phyloP scores from a whole-genome alignment of 2,113 vertebrate species.

The Semicossyphus pulcher region DNA sequence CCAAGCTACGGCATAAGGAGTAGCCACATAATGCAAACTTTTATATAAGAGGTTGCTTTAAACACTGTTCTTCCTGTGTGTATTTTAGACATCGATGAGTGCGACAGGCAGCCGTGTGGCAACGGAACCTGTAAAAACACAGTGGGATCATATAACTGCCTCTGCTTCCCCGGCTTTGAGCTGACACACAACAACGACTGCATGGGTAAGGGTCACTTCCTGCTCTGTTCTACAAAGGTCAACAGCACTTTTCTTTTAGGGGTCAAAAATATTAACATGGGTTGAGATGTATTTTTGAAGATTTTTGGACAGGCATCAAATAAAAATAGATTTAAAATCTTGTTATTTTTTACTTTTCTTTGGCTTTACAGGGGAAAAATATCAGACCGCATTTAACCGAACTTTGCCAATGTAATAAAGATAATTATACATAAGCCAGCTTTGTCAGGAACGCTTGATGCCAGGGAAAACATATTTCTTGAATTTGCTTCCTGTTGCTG shows the following conservation, averaged over 20 bases:
- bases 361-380: not conserved
- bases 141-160: slow-evolving; percentile 94
- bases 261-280: no score
- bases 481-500: not conserved
- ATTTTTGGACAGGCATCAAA: not conserved
- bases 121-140: slow-evolving; percentile 96
- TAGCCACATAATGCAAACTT: not conserved
- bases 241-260: slow-evolving; percentile 14
- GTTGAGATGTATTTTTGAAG: no score
- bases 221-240: slow-evolving; percentile 12
- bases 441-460: not conserved
- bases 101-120: slow-evolving; percentile 90
- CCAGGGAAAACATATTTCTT: slow-evolving; percentile 2
- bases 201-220: slow-evolving; percentile 85
- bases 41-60: not conserved
- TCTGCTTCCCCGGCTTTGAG: slow-evolving; percentile 93
- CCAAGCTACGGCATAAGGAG: not conserved
- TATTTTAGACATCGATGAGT: slow-evolving; percentile 90
- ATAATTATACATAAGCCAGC: not conserved
- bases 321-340: not conserved
- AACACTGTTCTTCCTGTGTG: not conserved
- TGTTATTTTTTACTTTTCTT: not conserved
- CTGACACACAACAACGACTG: slow-evolving; percentile 92
- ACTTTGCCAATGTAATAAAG: not conserved
- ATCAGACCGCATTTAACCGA: not conserved